Percentiles rank a stretch among this genome's conserved stretches.
Evolutionary conservation across 2,888 invertebrate species (phyloP).

Genomic region (Galeruca laticollis): DNA sequence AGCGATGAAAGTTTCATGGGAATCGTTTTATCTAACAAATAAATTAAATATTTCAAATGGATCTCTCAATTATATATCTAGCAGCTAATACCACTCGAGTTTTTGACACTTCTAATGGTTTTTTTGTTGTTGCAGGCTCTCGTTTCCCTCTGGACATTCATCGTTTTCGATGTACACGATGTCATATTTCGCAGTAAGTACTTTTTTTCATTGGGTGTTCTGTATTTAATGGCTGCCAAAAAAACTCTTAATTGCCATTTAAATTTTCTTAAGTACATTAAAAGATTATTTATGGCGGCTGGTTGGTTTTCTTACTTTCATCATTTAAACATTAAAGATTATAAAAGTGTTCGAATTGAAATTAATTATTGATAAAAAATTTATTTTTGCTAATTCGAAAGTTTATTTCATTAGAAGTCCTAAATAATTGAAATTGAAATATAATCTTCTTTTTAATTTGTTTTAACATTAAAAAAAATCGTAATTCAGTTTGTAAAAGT

Average conservation of each 20-base stretch:
- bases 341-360: no score
- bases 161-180: slow-evolving; percentile 90
- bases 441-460: no score
- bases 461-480: no score
- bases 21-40: neutral
- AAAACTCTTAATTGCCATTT: slow-evolving; percentile 12
- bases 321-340: no score
- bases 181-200: slow-evolving; percentile 86
- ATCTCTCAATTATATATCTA: slow-evolving; percentile 20
- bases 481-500: no score
- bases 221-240: slow-evolving; percentile 4
- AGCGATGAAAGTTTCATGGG: neutral
- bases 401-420: no score
- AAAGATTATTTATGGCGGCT: slow-evolving; percentile 15
- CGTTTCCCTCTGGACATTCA: slow-evolving; percentile 93
- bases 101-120: slow-evolving; percentile 12
- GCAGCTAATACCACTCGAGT: slow-evolving; percentile 23
- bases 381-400: no score
- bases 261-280: slow-evolving; percentile 26
- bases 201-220: slow-evolving; percentile 19
- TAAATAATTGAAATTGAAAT: no score
- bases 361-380: no score
- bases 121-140: slow-evolving; percentile 70
- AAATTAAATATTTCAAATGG: neutral
- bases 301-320: neutral